Conservation (phyloP, 2,113 vertebrate genomes). For the Nesospiza acunhae region DNA sequence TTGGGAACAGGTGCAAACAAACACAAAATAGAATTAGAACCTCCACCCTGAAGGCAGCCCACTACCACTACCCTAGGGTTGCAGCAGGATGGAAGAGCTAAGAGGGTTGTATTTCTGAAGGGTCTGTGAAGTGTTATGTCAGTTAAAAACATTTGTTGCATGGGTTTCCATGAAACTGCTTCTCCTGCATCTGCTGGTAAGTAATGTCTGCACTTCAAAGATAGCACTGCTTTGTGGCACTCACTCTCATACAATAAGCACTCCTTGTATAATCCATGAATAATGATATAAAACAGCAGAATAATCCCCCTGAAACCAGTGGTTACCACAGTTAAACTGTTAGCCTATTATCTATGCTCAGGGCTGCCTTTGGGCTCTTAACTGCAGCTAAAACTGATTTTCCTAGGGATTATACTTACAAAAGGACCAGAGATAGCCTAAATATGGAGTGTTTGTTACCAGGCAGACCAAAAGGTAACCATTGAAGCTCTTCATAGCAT, state of each 20-base stretch:
- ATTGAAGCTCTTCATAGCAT: not conserved
- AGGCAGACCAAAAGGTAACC: not conserved
- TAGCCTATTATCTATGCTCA: not conserved
- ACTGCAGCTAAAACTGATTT: slow-evolving; percentile 2
- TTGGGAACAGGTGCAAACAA: not conserved
- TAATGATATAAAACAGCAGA: not conserved
- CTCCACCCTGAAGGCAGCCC: not conserved
- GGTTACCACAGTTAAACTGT: not conserved
- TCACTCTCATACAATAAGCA: not conserved
- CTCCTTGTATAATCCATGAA: not conserved
- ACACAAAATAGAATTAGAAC: not conserved
- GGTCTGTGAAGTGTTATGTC: not conserved
- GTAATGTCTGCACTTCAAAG: not conserved
- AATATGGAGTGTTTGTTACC: not conserved
- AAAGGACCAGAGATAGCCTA: slow-evolving; percentile 22
- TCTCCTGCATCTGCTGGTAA: not conserved
- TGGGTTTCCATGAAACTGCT: rapidly evolving
- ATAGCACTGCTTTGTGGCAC: rapidly evolving
- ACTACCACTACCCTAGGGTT: not conserved
- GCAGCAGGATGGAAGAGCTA: not conserved
- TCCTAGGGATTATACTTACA: slow-evolving; percentile 15
- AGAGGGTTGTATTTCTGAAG: not conserved
- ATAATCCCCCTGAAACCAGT: not conserved
- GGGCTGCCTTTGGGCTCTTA: not conserved
- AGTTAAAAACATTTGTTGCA: not conserved